Evolutionary conservation across 1,140 invertebrate species (phyloP).

Genomic region (Mylabris phalerata): DNA sequence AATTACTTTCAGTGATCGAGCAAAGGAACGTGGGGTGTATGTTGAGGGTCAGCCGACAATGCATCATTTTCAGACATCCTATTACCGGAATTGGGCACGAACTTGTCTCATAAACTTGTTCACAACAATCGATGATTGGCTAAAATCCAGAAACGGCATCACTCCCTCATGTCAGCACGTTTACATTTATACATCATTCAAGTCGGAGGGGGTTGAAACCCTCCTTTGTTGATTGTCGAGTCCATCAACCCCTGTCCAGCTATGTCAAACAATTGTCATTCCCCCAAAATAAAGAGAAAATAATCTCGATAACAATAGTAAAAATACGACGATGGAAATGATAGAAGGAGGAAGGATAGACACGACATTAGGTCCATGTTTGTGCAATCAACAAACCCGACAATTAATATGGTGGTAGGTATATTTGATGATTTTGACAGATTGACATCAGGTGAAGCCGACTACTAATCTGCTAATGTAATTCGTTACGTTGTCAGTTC

Average conservation of each 20-base stretch:
- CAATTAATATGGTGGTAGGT: background rate
- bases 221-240: slow-evolving; percentile 13
- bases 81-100: slow-evolving; percentile 29
- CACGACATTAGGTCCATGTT: background rate
- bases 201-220: slow-evolving; percentile 4
- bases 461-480: slow-evolving; percentile 35
- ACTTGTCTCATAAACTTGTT: slow-evolving; percentile 13
- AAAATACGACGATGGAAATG: background rate
- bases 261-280: slow-evolving; percentile 10
- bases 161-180: slow-evolving; percentile 19
- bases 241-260: slow-evolving; percentile 10
- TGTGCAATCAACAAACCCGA: background rate
- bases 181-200: slow-evolving; percentile 21
- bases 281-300: background rate
- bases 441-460: slow-evolving; percentile 28
- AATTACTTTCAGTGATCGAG: slow-evolving; percentile 27
- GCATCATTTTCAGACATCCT: slow-evolving; percentile 36
- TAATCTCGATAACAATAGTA: background rate
- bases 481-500: slow-evolving; percentile 34
- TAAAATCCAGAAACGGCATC: slow-evolving; percentile 25
- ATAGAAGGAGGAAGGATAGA: background rate
- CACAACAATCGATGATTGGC: slow-evolving; percentile 30
- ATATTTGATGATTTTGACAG: slow-evolving; percentile 9
- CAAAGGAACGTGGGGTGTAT: slow-evolving; percentile 23
- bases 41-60: slow-evolving; percentile 30